Evolutionary conservation across 2,113 vertebrate species (phyloP), one percentile per base, ranked within the genome.

Genomic region (Phylloscopus trochiloides): DNA sequence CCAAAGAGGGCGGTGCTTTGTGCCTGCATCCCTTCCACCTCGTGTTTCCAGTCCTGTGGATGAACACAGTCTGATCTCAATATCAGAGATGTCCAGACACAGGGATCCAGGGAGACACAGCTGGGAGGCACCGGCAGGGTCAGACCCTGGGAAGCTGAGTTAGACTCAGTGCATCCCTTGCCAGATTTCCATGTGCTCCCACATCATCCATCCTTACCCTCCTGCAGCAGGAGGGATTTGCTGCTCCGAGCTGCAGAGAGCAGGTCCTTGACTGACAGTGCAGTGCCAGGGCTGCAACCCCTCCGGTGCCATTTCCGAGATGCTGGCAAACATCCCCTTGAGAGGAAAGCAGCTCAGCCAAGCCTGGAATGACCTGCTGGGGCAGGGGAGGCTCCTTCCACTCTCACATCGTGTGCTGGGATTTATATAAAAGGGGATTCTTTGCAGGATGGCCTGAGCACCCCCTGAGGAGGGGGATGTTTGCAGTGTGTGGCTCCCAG

Each of bases 291-390:
- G 61, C 91, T 92, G 91, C 75, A 22, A 86, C 78, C 71, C 17
- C 89, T 59, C 79, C 9, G 0, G 75, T 65, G 91, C 83, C 79
- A 76, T 83, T 96, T 96, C 93, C 47, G 76, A 94, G 89, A 52
- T 48, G 79, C 86, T 96, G 96, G 93, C 93, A 96, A 73, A 17
- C 40, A 11, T 58, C 67, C 54, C 72, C 70, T 72, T 7, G 1
- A 63, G 83, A 95, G 94, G 94, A 96, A 96, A 86, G 79, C 3
- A 48, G 92, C 70, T 85, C 90, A 90, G 95, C 85, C 94, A 93
- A 96, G 93, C 90, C 95, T 74, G 92, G 34, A 81, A 71, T 19
- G 84, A 89, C 95, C 95, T 71, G 92, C 92, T 89, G 95, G 26
- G 77, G 38, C 73, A 77, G 76, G 34, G 76, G 0, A 77, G 87